Conservation (phyloP, 2,113 vertebrate species). For the Sarotherodon lohbergeri region DNA sequence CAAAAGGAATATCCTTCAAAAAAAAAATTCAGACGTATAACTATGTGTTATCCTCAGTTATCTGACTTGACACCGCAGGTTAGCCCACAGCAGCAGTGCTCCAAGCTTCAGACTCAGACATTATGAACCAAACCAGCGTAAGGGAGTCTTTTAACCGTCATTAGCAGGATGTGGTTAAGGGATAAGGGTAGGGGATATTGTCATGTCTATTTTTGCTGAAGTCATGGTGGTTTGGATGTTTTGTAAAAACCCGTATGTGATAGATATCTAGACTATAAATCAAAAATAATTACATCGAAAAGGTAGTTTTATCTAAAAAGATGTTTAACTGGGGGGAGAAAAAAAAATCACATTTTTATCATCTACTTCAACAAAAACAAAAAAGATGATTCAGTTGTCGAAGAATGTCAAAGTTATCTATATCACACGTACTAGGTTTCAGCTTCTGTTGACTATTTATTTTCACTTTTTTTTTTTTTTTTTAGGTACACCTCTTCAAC, state of each 20-base stretch:
- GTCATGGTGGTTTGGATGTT: background rate
- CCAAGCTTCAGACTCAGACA: background rate
- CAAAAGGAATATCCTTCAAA: background rate
- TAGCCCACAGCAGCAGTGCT: background rate
- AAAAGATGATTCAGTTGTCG: background rate
- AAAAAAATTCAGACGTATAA: accelerated
- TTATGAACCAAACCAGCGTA: background rate
- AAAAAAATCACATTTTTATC: background rate
- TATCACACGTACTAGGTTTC: accelerated
- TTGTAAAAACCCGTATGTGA: accelerated
- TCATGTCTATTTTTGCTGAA: background rate
- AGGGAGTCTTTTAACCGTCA: background rate
- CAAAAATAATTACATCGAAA: background rate
- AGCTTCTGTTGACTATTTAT: background rate
- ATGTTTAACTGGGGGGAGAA: accelerated
- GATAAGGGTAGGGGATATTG: background rate
- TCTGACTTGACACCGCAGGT: background rate
- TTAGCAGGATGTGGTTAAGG: background rate
- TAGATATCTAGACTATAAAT: background rate
- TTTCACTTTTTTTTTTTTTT: background rate
- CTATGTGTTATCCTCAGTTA: background rate
- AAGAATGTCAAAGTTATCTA: background rate
- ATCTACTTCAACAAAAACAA: background rate
- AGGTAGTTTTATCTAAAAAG: background rate
- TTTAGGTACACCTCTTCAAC: background rate